Percentiles rank a stretch among this genome's conserved stretches.
These are phyloP conservation scores for Arion vulgaris DNA, from an alignment of 1,140 invertebrate species.

Conservation along the genomic window DNA sequence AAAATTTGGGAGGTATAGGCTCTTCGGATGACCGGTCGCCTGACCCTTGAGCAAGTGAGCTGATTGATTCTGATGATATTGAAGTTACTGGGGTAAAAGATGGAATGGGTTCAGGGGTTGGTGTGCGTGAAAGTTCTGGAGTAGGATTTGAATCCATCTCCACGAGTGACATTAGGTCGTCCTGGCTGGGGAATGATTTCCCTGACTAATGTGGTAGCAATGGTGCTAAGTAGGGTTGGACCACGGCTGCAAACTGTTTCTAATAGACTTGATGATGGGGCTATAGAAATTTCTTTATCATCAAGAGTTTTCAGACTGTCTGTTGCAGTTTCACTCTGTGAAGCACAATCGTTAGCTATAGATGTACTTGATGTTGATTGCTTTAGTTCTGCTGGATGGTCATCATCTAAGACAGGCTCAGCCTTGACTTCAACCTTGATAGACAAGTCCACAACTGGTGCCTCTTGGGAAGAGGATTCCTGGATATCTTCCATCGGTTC, in stretches of 20 bases:
- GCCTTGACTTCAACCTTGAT: no score
- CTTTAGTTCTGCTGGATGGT: not conserved
- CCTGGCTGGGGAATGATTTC: slow-evolving; percentile 32
- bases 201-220: not conserved
- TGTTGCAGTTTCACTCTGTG: not conserved
- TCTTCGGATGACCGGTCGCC: not conserved
- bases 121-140: slow-evolving; percentile 37
- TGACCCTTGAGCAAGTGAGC: not conserved
- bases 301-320: not conserved
- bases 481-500: not conserved
- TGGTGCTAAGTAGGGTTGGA: slow-evolving; percentile 19
- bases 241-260: not conserved
- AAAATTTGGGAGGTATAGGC: slow-evolving; percentile 12
- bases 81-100: slow-evolving; percentile 32
- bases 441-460: not conserved
- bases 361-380: not conserved
- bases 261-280: not conserved
- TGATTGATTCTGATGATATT: slow-evolving; percentile 15
- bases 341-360: not conserved
- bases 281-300: not conserved
- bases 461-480: not conserved
- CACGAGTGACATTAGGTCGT: slow-evolving; percentile 24
- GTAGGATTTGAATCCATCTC: slow-evolving; percentile 43
- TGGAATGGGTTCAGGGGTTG: slow-evolving; percentile 26
- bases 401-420: not conserved